Evolutionary conservation across 2,888 invertebrate species (phyloP), one percentile per base, ranked within the genome.

Genomic region (Eupithecia tripunctaria): DNA sequence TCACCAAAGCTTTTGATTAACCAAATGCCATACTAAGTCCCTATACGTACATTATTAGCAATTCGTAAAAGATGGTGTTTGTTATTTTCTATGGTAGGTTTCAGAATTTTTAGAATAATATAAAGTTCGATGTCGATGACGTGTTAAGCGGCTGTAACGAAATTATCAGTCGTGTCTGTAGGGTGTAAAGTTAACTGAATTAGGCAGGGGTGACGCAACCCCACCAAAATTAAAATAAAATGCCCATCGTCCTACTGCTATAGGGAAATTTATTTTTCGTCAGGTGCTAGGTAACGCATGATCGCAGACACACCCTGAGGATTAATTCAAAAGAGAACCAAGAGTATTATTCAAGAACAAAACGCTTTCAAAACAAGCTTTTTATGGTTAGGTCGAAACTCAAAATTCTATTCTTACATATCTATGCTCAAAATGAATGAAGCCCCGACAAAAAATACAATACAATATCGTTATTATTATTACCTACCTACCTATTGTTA

Each of bases 281-380:
- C 51, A 51, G 51, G 51, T 51, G 51, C 21, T 56, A 25, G 12
- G 56, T 56, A 56, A 56, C 56, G 56, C 56, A 56, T 56, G 56
- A 25, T 56, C 14, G 21, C 10, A 51, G 47, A 56, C 56, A 56
- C 56, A 56, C 56, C 56, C 56, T 12, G n/a, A 21, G 25, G 62
- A 36, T 32, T 63, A 36, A 63, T 63, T 63, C 62, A 32, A 63
- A 63, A 63, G 10, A 10, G 62, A 63, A n/a, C 62, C 62, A 63
- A 29, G 32, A 62, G 29, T 29, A 27, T 21, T 21, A 21, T 56
- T 56, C 12, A 56, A 25, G 5, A 56, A 56, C 56, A 56, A 14
- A 56, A 56, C 25, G 25, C 8, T 25, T 25, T 12, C 56, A 56
- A 56, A 56, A 51, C 51, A 21, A 25, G 56, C 25, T 56, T 56